These are phyloP conservation scores for Leptinotarsa lineolata DNA, from an alignment of 1,140 invertebrate genomes.

Conservation along the genomic window DNA sequence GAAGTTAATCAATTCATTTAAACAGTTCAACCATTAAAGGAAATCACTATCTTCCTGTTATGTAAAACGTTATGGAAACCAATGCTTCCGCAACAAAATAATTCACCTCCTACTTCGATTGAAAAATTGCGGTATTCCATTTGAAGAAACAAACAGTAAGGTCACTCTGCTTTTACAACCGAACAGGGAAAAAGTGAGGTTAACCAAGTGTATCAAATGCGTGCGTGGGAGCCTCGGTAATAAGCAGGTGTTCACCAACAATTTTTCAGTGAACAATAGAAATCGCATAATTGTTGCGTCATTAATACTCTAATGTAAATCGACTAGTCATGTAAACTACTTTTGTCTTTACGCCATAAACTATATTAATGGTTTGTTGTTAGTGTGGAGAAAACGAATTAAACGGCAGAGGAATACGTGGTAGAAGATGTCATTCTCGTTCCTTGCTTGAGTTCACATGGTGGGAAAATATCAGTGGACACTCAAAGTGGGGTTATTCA, in stretches of 20 bases:
- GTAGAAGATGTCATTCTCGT: too few species aligned
- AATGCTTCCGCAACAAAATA: too few species aligned
- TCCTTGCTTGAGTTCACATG: too few species aligned
- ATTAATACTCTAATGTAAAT: constrained; percentile 1
- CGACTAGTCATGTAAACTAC: background rate
- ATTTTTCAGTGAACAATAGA: constrained; percentile 1
- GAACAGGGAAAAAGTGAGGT: constrained; percentile 4
- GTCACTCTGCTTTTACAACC: background rate
- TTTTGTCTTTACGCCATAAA: background rate
- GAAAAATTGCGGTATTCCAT: background rate
- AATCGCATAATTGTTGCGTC: constrained; percentile 5
- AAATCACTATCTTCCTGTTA: too few species aligned
- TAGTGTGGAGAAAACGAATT: background rate
- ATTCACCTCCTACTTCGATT: background rate
- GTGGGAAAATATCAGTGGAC: too few species aligned
- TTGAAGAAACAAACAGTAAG: background rate
- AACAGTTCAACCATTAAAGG: too few species aligned
- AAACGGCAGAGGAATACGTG: too few species aligned
- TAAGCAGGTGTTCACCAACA: background rate
- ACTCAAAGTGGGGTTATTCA: too few species aligned
- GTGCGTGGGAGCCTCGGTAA: constrained; percentile 3
- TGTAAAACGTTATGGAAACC: too few species aligned
- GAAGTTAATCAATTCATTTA: too few species aligned
- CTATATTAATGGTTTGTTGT: background rate
- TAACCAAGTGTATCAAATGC: constrained; percentile 6